Evolutionary conservation across 2,113 vertebrate species (phyloP).

Genomic region (Otis tarda): DNA sequence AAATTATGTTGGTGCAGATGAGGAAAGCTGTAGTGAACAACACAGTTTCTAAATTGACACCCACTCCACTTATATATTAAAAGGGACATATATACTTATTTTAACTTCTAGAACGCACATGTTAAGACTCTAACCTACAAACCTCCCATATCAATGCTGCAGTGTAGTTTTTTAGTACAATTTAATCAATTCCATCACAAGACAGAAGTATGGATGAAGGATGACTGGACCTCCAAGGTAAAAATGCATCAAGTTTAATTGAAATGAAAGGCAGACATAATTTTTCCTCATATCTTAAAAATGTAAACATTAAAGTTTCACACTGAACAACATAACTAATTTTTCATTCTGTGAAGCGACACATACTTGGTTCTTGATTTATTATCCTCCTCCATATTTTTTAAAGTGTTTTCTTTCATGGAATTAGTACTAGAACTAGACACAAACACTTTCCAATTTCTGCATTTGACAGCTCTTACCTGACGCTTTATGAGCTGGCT

Average conservation of each 20-base stretch:
- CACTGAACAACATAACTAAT: background rate
- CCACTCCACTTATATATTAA: background rate
- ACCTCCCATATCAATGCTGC: background rate
- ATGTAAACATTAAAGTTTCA: background rate
- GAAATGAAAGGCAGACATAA: background rate
- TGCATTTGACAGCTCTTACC: constrained; percentile 74
- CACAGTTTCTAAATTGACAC: background rate
- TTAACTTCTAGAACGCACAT: background rate
- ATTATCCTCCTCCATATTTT: background rate
- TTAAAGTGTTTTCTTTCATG: background rate
- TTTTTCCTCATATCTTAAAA: background rate
- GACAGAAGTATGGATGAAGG: background rate
- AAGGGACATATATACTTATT: background rate
- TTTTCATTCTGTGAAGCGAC: background rate
- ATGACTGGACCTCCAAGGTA: background rate
- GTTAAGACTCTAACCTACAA: background rate
- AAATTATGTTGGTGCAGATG: background rate
- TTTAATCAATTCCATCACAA: background rate
- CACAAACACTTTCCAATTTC: background rate
- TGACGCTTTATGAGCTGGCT: constrained; percentile 77
- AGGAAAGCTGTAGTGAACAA: background rate
- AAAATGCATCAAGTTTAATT: background rate
- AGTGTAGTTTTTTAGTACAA: background rate
- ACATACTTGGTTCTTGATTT: background rate
- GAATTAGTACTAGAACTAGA: background rate